A percentile compares a stretch with the other conserved stretches of the same genome.
Evolutionary conservation across 2,113 vertebrate species (phyloP).

Genomic region (Gobius niger): DNA sequence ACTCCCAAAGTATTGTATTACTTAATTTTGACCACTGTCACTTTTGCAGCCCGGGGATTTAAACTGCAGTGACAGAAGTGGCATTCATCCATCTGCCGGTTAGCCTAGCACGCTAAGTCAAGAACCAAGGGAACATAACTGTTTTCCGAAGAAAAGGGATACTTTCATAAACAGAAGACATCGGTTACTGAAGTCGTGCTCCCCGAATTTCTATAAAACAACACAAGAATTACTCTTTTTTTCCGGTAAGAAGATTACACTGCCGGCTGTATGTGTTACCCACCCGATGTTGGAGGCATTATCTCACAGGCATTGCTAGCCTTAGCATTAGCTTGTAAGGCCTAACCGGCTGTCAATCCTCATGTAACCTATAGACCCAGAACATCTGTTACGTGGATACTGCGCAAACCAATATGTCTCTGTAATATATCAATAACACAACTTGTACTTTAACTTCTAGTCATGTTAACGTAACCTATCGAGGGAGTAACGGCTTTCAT

Average conservation of each 20-base stretch:
- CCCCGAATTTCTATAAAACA: slow-evolving; percentile 29
- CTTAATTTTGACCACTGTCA: slow-evolving; percentile 66
- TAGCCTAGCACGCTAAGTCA: slow-evolving; percentile 63
- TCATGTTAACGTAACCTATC: not conserved
- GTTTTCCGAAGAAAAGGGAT: slow-evolving; percentile 61
- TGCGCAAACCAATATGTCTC: fast-evolving
- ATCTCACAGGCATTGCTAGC: slow-evolving; percentile 51
- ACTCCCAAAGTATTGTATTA: slow-evolving; percentile 69
- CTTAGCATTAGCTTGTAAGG: slow-evolving; percentile 45
- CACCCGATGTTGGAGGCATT: slow-evolving; percentile 19
- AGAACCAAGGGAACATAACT: slow-evolving; percentile 66
- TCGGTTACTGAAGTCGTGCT: slow-evolving; percentile 30
- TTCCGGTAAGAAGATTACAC: slow-evolving; percentile 62
- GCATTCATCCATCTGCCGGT: slow-evolving; percentile 64
- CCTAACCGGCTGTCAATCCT: slow-evolving; percentile 46
- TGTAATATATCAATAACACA: not conserved
- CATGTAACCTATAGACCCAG: slow-evolving; percentile 1
- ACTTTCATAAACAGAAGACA: slow-evolving; percentile 42
- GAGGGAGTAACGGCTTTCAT: too few species aligned
- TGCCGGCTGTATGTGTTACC: slow-evolving; percentile 10
- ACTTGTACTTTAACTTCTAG: not conserved
- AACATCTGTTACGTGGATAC: not conserved
- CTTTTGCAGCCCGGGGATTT: slow-evolving; percentile 76
- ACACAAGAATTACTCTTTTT: slow-evolving; percentile 44
- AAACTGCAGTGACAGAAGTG: slow-evolving; percentile 75